Conservation (phyloP, 92 coral and sea anemone species). For the Bergia puertoricense region DNA sequence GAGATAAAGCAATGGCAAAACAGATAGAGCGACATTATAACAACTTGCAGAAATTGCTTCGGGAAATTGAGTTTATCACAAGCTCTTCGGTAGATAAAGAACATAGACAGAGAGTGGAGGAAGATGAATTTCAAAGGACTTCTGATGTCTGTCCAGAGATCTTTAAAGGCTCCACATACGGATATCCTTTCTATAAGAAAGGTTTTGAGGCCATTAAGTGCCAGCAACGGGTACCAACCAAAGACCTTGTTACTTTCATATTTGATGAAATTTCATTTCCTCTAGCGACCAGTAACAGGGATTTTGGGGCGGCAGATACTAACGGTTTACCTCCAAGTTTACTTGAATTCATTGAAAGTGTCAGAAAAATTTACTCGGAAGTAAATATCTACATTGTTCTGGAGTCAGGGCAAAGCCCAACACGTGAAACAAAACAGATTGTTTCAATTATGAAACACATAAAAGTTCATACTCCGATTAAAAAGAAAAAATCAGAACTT, state of each 20-base stretch:
- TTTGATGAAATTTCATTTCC: constrained; percentile 69
- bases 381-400: constrained; percentile 29
- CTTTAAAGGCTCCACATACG: constrained; percentile 73
- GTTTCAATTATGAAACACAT: not conserved
- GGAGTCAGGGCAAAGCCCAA: not conserved
- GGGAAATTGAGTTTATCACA: constrained; percentile 75
- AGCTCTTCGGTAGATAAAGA: constrained; percentile 33
- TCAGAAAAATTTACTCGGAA: constrained; percentile 9
- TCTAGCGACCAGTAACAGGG: constrained; percentile 41
- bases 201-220: constrained; percentile 80
- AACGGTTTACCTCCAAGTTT: constrained; percentile 33
- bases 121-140: constrained; percentile 22
- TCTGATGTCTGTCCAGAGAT: constrained; percentile 83
- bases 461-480: not conserved
- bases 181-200: constrained; percentile 81
- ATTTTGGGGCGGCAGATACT: constrained; percentile 14
- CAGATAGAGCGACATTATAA: constrained; percentile 74
- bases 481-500: constrained; percentile 42
- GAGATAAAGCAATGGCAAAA: constrained; percentile 65
- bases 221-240: constrained; percentile 43
- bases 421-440: constrained; percentile 21
- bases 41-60: constrained; percentile 70
- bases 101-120: constrained; percentile 33
- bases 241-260: constrained; percentile 70
- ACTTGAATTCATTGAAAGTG: constrained; percentile 44